These are phyloP conservation scores for Vulpes lagopus DNA, from an alignment of 2,113 vertebrate species.

Conservation along the genomic window DNA sequence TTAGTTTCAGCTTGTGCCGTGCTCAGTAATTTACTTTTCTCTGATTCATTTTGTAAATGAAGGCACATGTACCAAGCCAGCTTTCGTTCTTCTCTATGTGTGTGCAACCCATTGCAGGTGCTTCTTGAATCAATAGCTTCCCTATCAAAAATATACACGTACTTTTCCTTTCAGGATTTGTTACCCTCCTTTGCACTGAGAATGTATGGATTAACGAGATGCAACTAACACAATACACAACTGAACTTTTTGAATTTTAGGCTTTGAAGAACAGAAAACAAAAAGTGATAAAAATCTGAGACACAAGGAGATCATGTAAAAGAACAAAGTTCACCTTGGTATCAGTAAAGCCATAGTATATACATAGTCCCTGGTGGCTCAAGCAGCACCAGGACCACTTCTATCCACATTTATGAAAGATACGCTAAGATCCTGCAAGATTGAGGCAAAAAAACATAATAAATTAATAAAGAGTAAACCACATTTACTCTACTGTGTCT, in stretches of 20 bases:
- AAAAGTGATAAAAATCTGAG: neutral
- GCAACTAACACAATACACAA: neutral
- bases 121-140: neutral
- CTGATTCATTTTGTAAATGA: neutral
- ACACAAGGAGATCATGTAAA: neutral
- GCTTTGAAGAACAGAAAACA: neutral
- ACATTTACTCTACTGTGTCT: neutral
- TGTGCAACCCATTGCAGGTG: neutral
- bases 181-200: neutral
- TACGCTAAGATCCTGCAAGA: neutral
- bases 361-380: neutral
- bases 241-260: neutral
- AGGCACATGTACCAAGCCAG: neutral
- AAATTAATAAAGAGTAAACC: neutral
- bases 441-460: neutral
- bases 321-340: neutral
- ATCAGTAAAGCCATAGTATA: neutral
- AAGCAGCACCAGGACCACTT: neutral
- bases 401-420: neutral
- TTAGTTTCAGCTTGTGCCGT: conserved; percentile 18
- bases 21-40: conserved; percentile 33
- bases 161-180: neutral
- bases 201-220: neutral
- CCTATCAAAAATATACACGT: neutral
- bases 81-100: neutral